Evolutionary conservation across 2,888 invertebrate genomes (phyloP), one percentile per base, ranked within the genome.

Genomic region (Crocallis elinguaria): DNA sequence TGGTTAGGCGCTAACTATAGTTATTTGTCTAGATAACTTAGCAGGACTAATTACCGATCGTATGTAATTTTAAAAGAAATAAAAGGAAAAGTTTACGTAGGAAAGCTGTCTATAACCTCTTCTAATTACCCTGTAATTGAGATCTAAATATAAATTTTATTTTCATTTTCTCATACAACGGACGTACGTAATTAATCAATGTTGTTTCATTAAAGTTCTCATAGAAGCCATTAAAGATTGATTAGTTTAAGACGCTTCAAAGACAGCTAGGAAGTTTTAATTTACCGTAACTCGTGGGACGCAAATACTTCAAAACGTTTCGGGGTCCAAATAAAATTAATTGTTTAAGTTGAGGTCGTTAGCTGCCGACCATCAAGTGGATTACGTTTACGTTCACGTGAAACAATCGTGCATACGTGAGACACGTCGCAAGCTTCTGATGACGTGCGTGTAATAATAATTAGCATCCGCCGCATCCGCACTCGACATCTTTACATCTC

Each of bases 1-100:
- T 55, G 61, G 50, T 52, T 38, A 42, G 19, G 50, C 32, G 57
- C 37, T 41, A 44, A 45, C 36, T 33, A 6, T 17, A 29, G 14
- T n/a, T 43, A 13, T 41, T 32, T 43, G 21, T 13, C 17, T 35
- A 35, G 16, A 23, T 3, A 1, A 12, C 3, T 9, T 37, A 3
- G 0, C 8, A n/a, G 12, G 1, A 8, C 6, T 3, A 23, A 21
- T 23, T 23, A 23, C 1, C 23, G n/a, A n/a, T n/a, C n/a, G n/a
- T n/a, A n/a, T n/a, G n/a, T n/a, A n/a, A n/a, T n/a, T n/a, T n/a
- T n/a, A n/a, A n/a, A n/a, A n/a, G n/a, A n/a, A n/a, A n/a, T n/a
- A n/a, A n/a, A n/a, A n/a, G n/a, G n/a, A n/a, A n/a, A n/a, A n/a
- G n/a, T n/a, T n/a, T n/a, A n/a, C n/a, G n/a, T n/a, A n/a, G n/a